Base-by-base conservation (phyloP, 2,113 vertebrate species). In the Nipponia nippon region DNA sequence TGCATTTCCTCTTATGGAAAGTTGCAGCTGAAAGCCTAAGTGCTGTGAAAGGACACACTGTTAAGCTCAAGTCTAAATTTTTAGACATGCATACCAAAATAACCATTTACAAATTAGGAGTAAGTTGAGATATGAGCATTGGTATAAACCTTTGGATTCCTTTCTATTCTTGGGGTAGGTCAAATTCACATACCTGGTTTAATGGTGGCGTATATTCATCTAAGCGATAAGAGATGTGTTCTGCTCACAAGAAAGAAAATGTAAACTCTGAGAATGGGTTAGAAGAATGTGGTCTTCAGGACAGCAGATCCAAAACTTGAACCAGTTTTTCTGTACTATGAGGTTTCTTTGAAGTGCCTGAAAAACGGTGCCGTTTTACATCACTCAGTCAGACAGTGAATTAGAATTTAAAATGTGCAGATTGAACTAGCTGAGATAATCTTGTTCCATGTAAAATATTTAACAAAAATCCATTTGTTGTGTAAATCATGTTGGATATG, bases 401-500 rank as follows among this genome's bases (percentile, higher is more conserved):
- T 91, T 94, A 78, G 83, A 78, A 9, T 90, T 56, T 89, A 89
- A 87, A 78, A 94, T 83, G 70, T 62, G 53, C 81, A 79, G 66
- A 90, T 55, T 83, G n/a, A 32, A 11, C 77, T 79, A 53, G 46
- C 84, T 85, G 85, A 79, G 76, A 81, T 95, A 90, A 81, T 96
- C 59, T 96, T 93, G 84, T 87, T 94, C 46, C 44, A 30, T 85
- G 25, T 66, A 89, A 95, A 50, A 93, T 97, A 89, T 97, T 96
- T 96, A 94, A 91, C 65, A 70, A 76, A 95, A 89, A 89, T 92
- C 83, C 81, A 70, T 97, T 94, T 93, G 81, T 95, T 96, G 71
- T 95, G 83, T 97, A 94, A 96, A 97, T 96, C 63, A 81, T 92
- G 65, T 88, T 93, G 93, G 85, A 63, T 89, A 34, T 92, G 66